Conservation (phyloP, 2,113 vertebrate species). For the Perca fluviatilis region DNA sequence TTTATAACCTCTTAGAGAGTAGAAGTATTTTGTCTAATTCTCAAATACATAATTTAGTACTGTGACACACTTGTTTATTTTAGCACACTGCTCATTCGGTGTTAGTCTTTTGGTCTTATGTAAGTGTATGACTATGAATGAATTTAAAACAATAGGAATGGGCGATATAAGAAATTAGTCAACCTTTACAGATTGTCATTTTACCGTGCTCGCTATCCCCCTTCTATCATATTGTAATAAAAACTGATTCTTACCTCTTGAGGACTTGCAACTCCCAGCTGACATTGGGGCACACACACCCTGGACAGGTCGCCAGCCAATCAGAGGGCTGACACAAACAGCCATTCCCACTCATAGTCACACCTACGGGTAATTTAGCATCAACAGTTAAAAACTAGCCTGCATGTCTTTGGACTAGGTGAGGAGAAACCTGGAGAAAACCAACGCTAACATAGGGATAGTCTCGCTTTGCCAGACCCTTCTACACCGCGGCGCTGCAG, state of each 20-base stretch:
- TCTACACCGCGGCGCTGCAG: no score
- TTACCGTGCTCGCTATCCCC: no score
- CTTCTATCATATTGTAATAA: no score
- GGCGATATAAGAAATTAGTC: not conserved
- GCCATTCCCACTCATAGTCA: no score
- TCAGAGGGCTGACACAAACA: no score
- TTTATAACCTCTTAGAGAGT: accelerated
- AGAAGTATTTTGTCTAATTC: not conserved
- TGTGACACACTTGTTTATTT: no score
- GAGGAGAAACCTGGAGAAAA: not conserved
- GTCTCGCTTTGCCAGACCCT: no score
- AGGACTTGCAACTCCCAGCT: not conserved
- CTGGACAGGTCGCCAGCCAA: no score
- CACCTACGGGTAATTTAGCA: no score
- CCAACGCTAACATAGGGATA: no score
- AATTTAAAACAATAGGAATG: not conserved
- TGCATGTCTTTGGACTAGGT: not conserved
- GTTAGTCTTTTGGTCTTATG: not conserved
- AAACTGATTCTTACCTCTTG: not conserved
- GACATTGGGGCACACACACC: not conserved
- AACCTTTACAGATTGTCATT: not conserved
- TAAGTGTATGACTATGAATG: not conserved
- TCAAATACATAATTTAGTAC: not conserved
- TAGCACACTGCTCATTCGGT: not conserved
- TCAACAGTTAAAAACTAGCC: not conserved